Conservation (phyloP, 2,113 vertebrate genomes). For the Amazona vittata region DNA sequence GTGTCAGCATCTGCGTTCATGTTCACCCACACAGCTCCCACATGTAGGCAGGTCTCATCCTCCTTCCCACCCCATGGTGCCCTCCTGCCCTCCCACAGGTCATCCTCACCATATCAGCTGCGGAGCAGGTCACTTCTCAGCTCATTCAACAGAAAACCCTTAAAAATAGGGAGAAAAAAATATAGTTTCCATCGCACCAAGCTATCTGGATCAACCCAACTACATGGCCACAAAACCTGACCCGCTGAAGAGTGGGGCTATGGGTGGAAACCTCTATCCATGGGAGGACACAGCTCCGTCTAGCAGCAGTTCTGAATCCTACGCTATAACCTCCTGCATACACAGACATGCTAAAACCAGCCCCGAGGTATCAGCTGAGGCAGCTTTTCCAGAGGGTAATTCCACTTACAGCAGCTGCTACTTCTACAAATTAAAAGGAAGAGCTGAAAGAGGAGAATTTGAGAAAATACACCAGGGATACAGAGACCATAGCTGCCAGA, state of each 20-base stretch:
- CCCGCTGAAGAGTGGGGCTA: fast-evolving
- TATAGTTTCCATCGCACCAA: fast-evolving
- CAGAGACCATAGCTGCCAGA: neutral
- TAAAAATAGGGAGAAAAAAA: neutral
- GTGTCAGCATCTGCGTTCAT: fast-evolving
- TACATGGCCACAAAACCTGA: neutral
- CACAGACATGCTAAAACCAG: neutral
- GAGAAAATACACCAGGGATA: neutral
- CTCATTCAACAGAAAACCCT: neutral
- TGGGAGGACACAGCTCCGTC: neutral
- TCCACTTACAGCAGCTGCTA: neutral
- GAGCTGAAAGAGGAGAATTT: neutral
- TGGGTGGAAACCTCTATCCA: neutral
- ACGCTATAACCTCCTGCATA: fast-evolving
- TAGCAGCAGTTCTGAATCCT: neutral
- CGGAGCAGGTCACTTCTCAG: neutral
- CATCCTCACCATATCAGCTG: neutral
- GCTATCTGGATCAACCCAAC: fast-evolving
- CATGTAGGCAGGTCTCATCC: fast-evolving
- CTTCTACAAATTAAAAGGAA: neutral
- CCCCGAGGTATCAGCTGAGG: neutral
- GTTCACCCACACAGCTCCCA: neutral
- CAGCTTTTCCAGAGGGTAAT: neutral
- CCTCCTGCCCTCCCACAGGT: neutral
- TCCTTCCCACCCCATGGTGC: neutral